Base-by-base conservation (phyloP, 2,797 vertebrate species). In the Picus viridis region DNA sequence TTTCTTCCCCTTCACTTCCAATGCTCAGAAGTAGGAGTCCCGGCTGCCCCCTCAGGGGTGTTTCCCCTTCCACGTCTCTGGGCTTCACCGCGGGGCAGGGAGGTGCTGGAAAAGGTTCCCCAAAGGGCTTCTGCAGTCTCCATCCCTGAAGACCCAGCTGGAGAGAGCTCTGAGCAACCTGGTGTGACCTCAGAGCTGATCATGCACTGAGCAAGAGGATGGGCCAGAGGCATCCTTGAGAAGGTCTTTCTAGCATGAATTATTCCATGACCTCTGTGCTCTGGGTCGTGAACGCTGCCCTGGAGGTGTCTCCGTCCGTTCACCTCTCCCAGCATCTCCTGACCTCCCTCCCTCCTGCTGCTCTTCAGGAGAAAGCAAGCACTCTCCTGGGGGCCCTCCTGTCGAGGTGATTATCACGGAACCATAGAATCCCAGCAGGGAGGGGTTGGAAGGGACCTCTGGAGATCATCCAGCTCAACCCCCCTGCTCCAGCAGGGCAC, bases 351-450 rank as follows among this genome's bases (percentile, higher is more conserved):
- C 59, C 13, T 4, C 10, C 23, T 78, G 5, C 8, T 71, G 4
- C 24, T 10, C 34, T 20, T 26, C 32, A 79, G 58, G 4, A 59
- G 26, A 54, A 49, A 30, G 7, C 6, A 64, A 34, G 20, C 6
- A 2, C 7, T 30, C 17, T 64, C 22, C 39, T 54, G 45, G 43
- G 39, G 20, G n/a, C 32, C 16, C 16, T 65, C 18, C 6, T 61
- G 30, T 32, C 32, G 30, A 0, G 0, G 3, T 23, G 16, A 49
- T 56, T 56, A 11, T 15, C 29, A 34, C 15, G 13, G 57, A 47
- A 47, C 20, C 47, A 34, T 14, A 22, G 57, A 47, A 22, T 47
- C 47, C 47, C 47, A 47, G 47, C 47, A 47, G 9, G 18, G 18
- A 20, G 18, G 47, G 47, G 10, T 10, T 47, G 47, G 19, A 47